Base-by-base conservation (phyloP, 92 coral and sea anemone genomes). In the Paramuricea clavata region DNA sequence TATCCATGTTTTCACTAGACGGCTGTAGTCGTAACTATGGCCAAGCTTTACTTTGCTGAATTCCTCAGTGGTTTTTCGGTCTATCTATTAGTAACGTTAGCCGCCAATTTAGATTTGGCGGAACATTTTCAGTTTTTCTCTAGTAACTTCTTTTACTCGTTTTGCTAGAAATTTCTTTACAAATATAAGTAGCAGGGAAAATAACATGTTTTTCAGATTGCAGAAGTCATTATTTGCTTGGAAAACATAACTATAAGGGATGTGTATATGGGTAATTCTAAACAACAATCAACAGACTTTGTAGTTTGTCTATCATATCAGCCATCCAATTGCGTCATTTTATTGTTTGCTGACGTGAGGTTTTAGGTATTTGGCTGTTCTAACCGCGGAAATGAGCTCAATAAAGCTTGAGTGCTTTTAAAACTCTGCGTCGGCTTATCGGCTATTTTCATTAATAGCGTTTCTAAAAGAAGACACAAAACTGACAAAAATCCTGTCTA, bases 371-470 rank as follows among this genome's bases (percentile, higher is more conserved):
- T 74, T 42, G 61, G 59, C 33, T 1, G 32, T 43, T 41, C 1
- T 25, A 22, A 36, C 41, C 41, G 16, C 41, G 72, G 41, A 28
- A 31, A 65, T 65, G 36, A 65, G 15, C 41, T 65, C 31, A 60
- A 60, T 60, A 28, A 65, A 65, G 23, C 1, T 65, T 65, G 39
- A 65, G 72, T 65, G 28, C 39, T 16, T 65, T 65, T 27, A 65
- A 65, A 65, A 65, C 72, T 65, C 72, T 16, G 72, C 72, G 39
- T 65, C 39, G 22, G 72, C 68, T 60, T n/a, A n/a, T n/a, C 44
- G 44, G 44, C 44, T 39, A 65, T 65, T 65, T 65, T 65, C 39
- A 28, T 65, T 65, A 10, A 16, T 26, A 30, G 35, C 70, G 39
- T 25, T 64, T 64, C 70, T 65, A 27, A 65, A 65, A 65, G 41